Evolutionary conservation across 2,888 invertebrate species (phyloP).

Genomic region (Cantharis flavilabris): DNA sequence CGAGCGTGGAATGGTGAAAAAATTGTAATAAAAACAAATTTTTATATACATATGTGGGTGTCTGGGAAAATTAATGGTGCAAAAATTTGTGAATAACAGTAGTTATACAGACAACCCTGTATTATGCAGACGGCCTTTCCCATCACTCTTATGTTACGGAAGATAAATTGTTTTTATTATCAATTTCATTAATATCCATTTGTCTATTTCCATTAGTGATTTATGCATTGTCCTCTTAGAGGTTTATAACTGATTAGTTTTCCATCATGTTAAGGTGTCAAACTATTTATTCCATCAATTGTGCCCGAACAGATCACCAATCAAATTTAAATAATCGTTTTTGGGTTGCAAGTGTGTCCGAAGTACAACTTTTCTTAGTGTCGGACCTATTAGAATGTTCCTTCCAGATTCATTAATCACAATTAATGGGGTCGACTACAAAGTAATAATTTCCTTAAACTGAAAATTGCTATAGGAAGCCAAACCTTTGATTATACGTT

Average conservation of each 20-base stretch:
- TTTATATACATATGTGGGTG: constrained; percentile 17
- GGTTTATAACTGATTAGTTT: constrained; percentile 11
- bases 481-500: background rate
- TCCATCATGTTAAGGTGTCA: constrained; percentile 28
- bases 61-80: constrained; percentile 25
- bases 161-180: constrained; percentile 50
- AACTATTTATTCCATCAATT: background rate
- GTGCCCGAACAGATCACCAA: background rate
- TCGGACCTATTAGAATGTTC: background rate
- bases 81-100: constrained; percentile 29
- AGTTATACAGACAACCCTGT: constrained; percentile 29
- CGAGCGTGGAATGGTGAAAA: background rate
- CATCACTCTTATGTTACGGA: constrained; percentile 43
- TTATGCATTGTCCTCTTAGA: constrained; percentile 31
- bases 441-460: background rate
- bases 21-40: background rate
- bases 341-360: background rate
- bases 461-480: background rate
- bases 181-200: constrained; percentile 54
- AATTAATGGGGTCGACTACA: background rate
- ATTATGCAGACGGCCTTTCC: constrained; percentile 38
- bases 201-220: constrained; percentile 49
- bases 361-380: background rate
- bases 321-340: background rate
- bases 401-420: background rate